Percentiles rank a stretch among this genome's conserved stretches.
Evolutionary conservation across 53 echinoderm and acorn worm species (phyloP).

Genomic region (Hippasteria phrygiana): DNA sequence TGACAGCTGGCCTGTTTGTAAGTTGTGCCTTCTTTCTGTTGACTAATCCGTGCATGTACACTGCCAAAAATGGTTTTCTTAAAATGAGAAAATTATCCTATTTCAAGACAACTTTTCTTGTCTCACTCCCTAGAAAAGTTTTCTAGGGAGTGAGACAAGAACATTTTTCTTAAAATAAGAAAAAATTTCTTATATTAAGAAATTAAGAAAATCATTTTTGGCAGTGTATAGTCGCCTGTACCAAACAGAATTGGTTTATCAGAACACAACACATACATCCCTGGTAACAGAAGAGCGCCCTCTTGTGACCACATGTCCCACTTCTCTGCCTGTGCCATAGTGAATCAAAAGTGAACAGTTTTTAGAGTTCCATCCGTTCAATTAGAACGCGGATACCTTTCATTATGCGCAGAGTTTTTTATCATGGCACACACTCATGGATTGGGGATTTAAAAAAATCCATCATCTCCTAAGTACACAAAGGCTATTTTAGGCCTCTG

Average conservation of each 20-base stretch:
- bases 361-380: neutral
- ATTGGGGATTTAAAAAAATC: neutral
- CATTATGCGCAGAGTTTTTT: neutral
- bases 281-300: slow-evolving; percentile 16
- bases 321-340: neutral
- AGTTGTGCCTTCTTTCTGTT: neutral
- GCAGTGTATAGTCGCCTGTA: neutral
- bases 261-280: neutral
- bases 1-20: neutral
- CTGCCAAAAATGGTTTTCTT: too few species aligned
- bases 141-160: too few species aligned
- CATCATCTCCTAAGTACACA: neutral
- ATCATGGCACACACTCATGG: slow-evolving; percentile 4
- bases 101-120: too few species aligned
- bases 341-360: neutral
- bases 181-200: neutral
- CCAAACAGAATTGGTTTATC: neutral
- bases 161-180: too few species aligned
- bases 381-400: slow-evolving; percentile 17
- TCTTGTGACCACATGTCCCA: slow-evolving; percentile 1
- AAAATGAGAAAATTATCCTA: too few species aligned
- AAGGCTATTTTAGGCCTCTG: neutral
- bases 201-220: too few species aligned
- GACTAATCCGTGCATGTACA: too few species aligned
- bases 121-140: too few species aligned